phyloP scores from a whole-genome alignment of 1,140 invertebrate genomes.

The Gyrodactylus salaris region DNA sequence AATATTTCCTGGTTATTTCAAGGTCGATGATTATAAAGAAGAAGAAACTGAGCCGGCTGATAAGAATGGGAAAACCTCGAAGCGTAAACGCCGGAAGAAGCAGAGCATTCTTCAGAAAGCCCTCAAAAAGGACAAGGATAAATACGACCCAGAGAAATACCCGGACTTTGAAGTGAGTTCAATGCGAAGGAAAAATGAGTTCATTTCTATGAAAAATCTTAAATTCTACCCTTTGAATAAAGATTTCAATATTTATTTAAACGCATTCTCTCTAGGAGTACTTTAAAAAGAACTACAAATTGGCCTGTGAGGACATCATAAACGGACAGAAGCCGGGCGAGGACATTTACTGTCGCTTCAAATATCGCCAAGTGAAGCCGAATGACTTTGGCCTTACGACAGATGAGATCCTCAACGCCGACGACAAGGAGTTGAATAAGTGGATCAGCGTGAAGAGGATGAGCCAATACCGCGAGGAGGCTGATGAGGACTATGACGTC shows the following conservation, averaged over 20 bases:
- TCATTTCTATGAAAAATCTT: no score
- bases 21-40: no score
- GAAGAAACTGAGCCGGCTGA: no score
- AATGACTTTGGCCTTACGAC: slow-evolving; percentile 61
- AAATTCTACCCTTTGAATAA: no score
- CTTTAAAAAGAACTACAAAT: slow-evolving; percentile 60
- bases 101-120: background rate
- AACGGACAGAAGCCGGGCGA: slow-evolving; percentile 9
- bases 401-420: slow-evolving; percentile 59
- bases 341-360: slow-evolving; percentile 45
- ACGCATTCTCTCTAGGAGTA: slow-evolving; percentile 41
- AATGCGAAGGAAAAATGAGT: no score
- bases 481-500: slow-evolving; percentile 4
- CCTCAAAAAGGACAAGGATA: background rate
- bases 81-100: background rate
- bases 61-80: no score
- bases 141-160: background rate
- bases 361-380: slow-evolving; percentile 49
- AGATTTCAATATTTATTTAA: no score
- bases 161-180: background rate
- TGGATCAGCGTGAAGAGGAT: slow-evolving; percentile 74
- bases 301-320: slow-evolving; percentile 74
- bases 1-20: no score
- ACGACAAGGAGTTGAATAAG: slow-evolving; percentile 60
- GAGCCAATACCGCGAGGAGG: slow-evolving; percentile 27